Base-by-base conservation (phyloP, 2,113 vertebrate species). In the Dicerorhinus sumatrensis region DNA sequence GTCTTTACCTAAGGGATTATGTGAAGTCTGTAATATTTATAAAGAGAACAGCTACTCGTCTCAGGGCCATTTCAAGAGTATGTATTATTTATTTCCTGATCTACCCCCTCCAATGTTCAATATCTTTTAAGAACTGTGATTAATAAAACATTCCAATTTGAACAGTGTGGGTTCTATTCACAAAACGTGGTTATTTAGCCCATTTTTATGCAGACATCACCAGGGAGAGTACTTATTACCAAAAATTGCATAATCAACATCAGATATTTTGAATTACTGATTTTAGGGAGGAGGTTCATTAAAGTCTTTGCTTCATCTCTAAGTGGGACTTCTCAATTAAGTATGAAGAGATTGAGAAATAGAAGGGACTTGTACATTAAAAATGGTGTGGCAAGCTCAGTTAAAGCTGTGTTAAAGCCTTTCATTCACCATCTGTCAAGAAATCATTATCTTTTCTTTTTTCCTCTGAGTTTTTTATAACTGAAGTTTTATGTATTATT, bases 81-180 rank as follows among this genome's bases (percentile, higher is more conserved):
- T 99, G 98, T 98, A 98, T 99, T 99, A 99, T 99, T 99, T 98
- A 99, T 99, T 98, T 97, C 96, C 96, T 98, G 98, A 97, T 98
- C 98, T 98, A 97, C 98, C 96, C 87, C 98, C 96, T 98, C 95
- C 98, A 92, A 97, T 98, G 97, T 98, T 98, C 98, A 97, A 97
- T 97, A 97, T 98, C 98, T 98, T 96, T 98, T 98, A 98, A 99
- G 98, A 98, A 98, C 95, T 97, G 63, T 98, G 98, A 98, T 99
- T 99, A 99, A 99, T 98, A 99, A 99, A 99, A 98, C 98, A 99
- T 99, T 98, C 92, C 91, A 96, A 97, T 97, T 97, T 98, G 97
- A 99, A 98, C 83, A 95, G 51, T 97, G 67, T 85, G 97, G 88
- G 70, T 97, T 98, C 97, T 98, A 96, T 97, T 98, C 98, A 91